These are phyloP conservation scores for Drosophila engyochracea DNA, from an alignment of 2,888 invertebrate genomes.

Conservation along the genomic window DNA sequence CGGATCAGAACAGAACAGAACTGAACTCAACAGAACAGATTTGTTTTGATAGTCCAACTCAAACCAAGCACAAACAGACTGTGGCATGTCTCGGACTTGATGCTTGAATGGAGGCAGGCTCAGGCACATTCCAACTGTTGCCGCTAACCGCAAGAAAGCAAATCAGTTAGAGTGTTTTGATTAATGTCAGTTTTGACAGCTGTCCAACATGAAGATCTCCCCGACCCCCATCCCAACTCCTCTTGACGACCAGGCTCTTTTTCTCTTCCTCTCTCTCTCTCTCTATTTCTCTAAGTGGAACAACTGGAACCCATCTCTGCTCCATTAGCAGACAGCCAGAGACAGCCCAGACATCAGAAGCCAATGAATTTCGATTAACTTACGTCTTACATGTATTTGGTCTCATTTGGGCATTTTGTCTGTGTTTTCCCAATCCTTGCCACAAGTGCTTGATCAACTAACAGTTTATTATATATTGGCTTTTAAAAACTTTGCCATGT, in stretches of 20 bases:
- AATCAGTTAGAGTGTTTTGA: slow-evolving; percentile 75
- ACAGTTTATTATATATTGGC: neutral
- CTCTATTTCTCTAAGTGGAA: neutral
- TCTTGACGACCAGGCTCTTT: slow-evolving; percentile 4
- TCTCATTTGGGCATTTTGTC: neutral
- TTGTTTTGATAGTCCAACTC: slow-evolving; percentile 53
- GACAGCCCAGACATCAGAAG: neutral
- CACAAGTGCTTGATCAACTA: neutral
- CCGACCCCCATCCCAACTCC: neutral
- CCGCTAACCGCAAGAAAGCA: slow-evolving; percentile 30
- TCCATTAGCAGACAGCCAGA: slow-evolving; percentile 18
- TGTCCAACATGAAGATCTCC: slow-evolving; percentile 53
- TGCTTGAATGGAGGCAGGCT: slow-evolving; percentile 25
- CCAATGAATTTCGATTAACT: slow-evolving; percentile 1
- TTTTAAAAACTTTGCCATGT: neutral
- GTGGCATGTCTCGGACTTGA: slow-evolving; percentile 15
- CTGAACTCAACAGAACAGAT: slow-evolving; percentile 8
- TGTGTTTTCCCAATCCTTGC: neutral
- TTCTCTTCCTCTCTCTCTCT: neutral
- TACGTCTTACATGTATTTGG: neutral
- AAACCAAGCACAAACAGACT: slow-evolving; percentile 26
- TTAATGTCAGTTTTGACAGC: slow-evolving; percentile 79
- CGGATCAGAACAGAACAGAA: slow-evolving; percentile 2
- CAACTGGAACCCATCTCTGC: slow-evolving; percentile 1
- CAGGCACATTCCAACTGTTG: slow-evolving; percentile 19